Evolutionary conservation across 2,797 vertebrate genomes (phyloP), one percentile per base, ranked within the genome.

Genomic region (Columba guinea): DNA sequence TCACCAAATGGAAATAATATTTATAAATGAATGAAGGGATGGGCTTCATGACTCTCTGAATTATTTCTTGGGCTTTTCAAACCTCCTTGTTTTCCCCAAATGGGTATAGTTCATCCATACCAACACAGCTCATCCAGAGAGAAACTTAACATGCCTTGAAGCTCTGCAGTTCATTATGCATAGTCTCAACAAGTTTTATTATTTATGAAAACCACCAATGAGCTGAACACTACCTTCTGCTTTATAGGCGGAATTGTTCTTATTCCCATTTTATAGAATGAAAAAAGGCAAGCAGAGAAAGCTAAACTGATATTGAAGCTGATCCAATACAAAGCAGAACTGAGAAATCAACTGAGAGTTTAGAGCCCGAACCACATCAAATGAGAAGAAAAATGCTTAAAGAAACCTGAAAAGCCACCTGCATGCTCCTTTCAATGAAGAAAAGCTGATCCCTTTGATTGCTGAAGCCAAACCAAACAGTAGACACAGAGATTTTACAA

Each of bases 401-500:
- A 95, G 75, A 91, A 86, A 94, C 83, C 53, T 92, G 70, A 84
- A 95, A 91, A 97, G 80, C 51, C 85, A 97, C 51, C 73, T 87
- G 91, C 71, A 28, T 46, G 52, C 16, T 92, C 56, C 76, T 94
- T 95, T 79, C 60, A 85, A 14, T 30, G 65, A 90, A 71, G 84
- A 90, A 94, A 95, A 84, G 77, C 69, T 51, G 56, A 95, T 75
- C 68, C 11, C 51, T 96, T 90, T 75, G 68, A 94, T 65, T 89
- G 79, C 68, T 85, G 78, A 95, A 95, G 86, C 58, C 86, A 95
- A 93, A 64, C 92, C 28, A 89, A 96, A 94, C 28, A 79, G 77
- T 46, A 93, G 64, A 85, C 60, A 84, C 67, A 74, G 49, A 74
- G 70, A 95, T 65, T 95, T 91, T 76, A 86, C 60, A 6, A 69